Evolutionary conservation across 2,113 vertebrate species (phyloP).

Genomic region (Corythaixoides concolor): DNA sequence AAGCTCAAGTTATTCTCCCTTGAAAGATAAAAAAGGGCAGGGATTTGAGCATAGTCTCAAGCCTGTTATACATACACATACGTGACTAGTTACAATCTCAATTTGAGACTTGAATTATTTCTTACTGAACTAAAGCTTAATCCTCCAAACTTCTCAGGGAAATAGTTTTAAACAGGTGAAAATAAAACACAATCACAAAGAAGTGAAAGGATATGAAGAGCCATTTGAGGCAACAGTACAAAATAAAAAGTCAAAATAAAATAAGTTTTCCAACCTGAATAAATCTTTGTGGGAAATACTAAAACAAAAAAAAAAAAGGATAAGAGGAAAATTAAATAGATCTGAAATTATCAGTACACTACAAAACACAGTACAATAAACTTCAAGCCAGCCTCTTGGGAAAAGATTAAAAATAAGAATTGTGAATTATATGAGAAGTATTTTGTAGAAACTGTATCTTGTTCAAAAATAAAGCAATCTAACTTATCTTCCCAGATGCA

Average conservation of each 20-base stretch:
- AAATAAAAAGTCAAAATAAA: not conserved
- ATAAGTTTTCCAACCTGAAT: not conserved
- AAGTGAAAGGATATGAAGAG: not conserved
- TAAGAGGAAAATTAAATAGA: constrained; percentile 8
- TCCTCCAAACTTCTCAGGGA: not conserved
- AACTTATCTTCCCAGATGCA: not conserved
- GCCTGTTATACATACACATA: not conserved
- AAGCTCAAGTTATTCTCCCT: not conserved
- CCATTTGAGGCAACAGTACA: not conserved
- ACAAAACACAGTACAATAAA: not conserved
- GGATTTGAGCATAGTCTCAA: not conserved
- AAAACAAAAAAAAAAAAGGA: not conserved
- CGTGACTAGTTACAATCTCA: not conserved
- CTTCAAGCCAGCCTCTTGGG: not conserved
- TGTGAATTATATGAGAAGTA: not conserved
- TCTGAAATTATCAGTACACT: not conserved
- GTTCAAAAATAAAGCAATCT: constrained; percentile 13
- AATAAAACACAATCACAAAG: not conserved
- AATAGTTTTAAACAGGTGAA: constrained; percentile 11
- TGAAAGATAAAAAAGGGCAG: not conserved
- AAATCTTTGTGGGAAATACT: constrained; percentile 4
- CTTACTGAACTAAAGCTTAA: constrained; percentile 6
- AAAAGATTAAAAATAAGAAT: constrained; percentile 4
- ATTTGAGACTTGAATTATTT: not conserved
- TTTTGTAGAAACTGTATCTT: not conserved